phyloP scores from a whole-genome alignment of 2,113 vertebrate genomes.

The Chloropsis cyanopogon region DNA sequence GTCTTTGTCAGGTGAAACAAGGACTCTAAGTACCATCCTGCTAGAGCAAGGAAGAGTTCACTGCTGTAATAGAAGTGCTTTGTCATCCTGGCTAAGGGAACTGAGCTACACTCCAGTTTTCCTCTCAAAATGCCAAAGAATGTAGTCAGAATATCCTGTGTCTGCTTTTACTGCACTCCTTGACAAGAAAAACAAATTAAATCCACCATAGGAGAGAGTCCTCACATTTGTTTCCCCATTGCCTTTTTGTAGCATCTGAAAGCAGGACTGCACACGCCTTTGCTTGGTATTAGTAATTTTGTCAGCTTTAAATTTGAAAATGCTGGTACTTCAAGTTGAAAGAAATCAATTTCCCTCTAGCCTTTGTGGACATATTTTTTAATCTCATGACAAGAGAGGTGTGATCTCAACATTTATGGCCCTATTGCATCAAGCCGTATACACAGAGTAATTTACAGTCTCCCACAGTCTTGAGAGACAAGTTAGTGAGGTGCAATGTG shows the following conservation, averaged over 20 bases:
- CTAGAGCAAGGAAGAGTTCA: not conserved
- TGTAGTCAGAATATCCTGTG: not conserved
- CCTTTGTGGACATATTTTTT: not conserved
- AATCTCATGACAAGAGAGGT: not conserved
- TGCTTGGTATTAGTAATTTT: not conserved
- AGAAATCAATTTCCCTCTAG: not conserved
- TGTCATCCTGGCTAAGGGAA: constrained; percentile 55
- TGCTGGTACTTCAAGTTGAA: not conserved
- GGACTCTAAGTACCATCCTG: not conserved
- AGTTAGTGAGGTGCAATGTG: not conserved
- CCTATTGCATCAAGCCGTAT: not conserved
- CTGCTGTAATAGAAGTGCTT: constrained; percentile 3
- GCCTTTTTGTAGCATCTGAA: not conserved
- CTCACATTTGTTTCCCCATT: not conserved
- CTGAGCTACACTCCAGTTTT: not conserved
- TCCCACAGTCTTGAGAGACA: not conserved
- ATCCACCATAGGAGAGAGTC: not conserved
- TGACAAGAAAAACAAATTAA: constrained; percentile 3
- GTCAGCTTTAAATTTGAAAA: not conserved
- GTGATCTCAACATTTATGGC: not conserved
- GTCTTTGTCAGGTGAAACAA: not conserved
- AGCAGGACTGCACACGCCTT: not conserved
- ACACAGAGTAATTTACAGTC: not conserved
- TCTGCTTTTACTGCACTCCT: not conserved
- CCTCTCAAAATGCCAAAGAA: constrained; percentile 17